Evolutionary conservation across 2,888 invertebrate genomes (phyloP).

Genomic region (Serrognathus titanus): DNA sequence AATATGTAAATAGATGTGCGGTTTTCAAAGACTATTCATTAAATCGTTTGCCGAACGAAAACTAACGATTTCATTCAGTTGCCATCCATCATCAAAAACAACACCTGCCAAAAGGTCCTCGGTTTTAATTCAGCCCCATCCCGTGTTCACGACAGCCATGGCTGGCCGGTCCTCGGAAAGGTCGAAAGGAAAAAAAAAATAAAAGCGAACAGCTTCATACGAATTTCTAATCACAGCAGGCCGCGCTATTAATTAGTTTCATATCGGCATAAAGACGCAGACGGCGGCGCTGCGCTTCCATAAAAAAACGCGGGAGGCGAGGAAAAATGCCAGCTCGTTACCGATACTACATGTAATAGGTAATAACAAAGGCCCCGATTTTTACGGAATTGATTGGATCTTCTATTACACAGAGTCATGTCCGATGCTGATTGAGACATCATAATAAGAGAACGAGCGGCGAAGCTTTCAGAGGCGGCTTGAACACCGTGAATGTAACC

Average conservation of each 20-base stretch:
- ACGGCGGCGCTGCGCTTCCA: not conserved
- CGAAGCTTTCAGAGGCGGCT: slow-evolving; percentile 11
- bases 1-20: too few species aligned
- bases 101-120: too few species aligned
- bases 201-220: too few species aligned
- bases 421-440: slow-evolving; percentile 14
- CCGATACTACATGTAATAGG: slow-evolving; percentile 4
- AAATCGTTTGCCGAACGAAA: too few species aligned
- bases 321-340: slow-evolving; percentile 11
- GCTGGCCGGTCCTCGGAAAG: too few species aligned
- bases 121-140: too few species aligned
- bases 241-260: not conserved
- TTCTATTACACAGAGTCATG: slow-evolving; percentile 8
- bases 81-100: too few species aligned
- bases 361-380: slow-evolving; percentile 10
- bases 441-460: slow-evolving; percentile 13
- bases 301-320: slow-evolving; percentile 6
- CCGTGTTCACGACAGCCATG: too few species aligned
- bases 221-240: too few species aligned
- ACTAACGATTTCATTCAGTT: too few species aligned
- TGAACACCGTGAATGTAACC: slow-evolving; percentile 11
- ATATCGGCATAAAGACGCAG: not conserved
- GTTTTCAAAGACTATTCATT: too few species aligned
- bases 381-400: slow-evolving; percentile 14
- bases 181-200: too few species aligned